A percentile compares a stretch with the other conserved stretches of the same genome.
Evolutionary conservation across 2,888 invertebrate species (phyloP).

Genomic region (Ochropacha duplaris): DNA sequence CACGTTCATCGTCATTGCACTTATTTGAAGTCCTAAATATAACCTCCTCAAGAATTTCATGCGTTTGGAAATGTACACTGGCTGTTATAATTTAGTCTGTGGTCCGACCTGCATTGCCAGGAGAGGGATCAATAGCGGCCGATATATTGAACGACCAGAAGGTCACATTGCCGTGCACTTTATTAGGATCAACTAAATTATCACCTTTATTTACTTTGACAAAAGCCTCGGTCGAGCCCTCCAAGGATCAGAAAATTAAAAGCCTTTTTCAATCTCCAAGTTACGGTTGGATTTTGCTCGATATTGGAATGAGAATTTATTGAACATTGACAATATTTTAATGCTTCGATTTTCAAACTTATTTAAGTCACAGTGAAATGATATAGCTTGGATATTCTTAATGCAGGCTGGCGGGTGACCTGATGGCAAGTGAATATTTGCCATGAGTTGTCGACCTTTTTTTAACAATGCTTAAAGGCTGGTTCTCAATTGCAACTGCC

Average conservation of each 20-base stretch:
- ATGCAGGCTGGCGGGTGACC: too few species aligned
- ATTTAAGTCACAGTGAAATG: too few species aligned
- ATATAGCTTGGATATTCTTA: too few species aligned
- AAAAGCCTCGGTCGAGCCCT: background rate
- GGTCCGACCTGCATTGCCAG: background rate
- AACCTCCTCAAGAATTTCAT: too few species aligned
- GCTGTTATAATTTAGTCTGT: background rate
- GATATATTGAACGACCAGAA: slow-evolving; percentile 3
- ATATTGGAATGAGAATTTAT: background rate
- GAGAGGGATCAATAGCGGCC: background rate
- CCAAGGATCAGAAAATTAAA: background rate
- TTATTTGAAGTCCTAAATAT: too few species aligned
- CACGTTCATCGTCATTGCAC: too few species aligned
- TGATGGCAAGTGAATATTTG: too few species aligned
- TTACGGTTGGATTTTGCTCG: background rate
- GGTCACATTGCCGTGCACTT: slow-evolving; percentile 3
- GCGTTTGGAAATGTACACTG: background rate
- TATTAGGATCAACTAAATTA: background rate
- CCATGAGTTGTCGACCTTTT: too few species aligned
- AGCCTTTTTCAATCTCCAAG: background rate
- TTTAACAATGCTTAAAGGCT: too few species aligned
- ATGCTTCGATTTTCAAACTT: too few species aligned
- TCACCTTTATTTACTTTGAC: slow-evolving; percentile 3
- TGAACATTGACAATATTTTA: background rate
- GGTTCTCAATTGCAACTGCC: too few species aligned